Percentiles rank a stretch among this genome's conserved stretches.
phyloP scores from a whole-genome alignment of 2,888 invertebrate species.

The Anoplius nigerrimus region DNA sequence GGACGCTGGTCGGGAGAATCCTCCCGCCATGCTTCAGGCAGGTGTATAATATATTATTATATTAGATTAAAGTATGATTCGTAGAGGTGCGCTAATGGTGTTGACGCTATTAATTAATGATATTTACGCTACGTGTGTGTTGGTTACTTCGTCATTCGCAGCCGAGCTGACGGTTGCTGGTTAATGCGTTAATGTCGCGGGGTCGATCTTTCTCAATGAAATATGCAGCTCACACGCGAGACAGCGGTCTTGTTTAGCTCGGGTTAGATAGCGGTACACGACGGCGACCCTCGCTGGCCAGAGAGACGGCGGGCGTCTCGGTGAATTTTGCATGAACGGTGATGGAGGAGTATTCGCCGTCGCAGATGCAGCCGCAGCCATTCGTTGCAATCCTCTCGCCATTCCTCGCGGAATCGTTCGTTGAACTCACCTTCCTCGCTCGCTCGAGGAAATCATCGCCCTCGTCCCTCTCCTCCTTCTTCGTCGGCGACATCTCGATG shows the following conservation, averaged over 20 bases:
- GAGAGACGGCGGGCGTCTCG: conserved; percentile 20
- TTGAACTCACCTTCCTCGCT: conserved; percentile 76
- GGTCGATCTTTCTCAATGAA: not conserved
- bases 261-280: conserved; percentile 37
- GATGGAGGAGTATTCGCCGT: conserved; percentile 14
- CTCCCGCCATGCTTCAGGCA: no score
- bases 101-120: no score
- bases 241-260: conserved; percentile 32
- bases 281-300: conserved; percentile 33
- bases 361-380: conserved; percentile 37
- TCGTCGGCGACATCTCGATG: conserved; percentile 60
- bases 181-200: not conserved
- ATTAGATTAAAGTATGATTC: no score
- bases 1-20: no score
- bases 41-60: no score
- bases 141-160: not conserved
- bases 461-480: conserved; percentile 60
- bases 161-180: not conserved
- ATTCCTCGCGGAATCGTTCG: conserved; percentile 49
- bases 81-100: no score
- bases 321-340: conserved; percentile 29
- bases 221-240: conserved; percentile 6
- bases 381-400: conserved; percentile 31
- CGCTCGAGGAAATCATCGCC: conserved; percentile 71
- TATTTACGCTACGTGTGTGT: not conserved